Percentiles rank a stretch among this genome's conserved stretches.
Evolutionary conservation across 92 coral and sea anemone species (phyloP).

Genomic region (Paragorgia papillata): DNA sequence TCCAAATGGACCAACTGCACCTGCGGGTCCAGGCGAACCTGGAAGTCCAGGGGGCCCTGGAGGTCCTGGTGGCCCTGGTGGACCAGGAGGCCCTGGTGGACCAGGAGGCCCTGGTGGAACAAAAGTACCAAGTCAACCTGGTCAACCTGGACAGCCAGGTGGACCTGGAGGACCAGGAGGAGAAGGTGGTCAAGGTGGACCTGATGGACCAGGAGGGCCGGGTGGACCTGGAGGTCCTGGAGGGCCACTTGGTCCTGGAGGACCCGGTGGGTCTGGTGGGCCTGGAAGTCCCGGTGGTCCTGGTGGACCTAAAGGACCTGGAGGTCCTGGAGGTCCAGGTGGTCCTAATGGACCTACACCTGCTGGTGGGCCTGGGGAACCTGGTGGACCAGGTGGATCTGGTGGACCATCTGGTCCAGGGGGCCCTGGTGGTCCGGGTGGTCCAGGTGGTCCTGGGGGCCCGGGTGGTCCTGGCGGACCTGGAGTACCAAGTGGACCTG

Average conservation of each 20-base stretch:
- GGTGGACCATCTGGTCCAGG: conserved; percentile 39
- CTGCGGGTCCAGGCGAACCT: conserved; percentile 61
- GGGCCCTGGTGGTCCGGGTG: conserved; percentile 71
- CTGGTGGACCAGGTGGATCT: conserved; percentile 28
- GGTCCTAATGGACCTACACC: not conserved
- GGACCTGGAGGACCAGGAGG: conserved; percentile 31
- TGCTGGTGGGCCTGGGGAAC: not conserved
- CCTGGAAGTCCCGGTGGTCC: conserved; percentile 77
- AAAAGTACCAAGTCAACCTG: conserved; percentile 68
- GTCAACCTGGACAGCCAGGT: conserved; percentile 75
- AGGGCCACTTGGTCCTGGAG: conserved; percentile 63
- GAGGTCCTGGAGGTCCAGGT: not conserved
- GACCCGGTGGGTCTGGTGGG: conserved; percentile 65
- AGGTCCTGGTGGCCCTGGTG: conserved; percentile 70
- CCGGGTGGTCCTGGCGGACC: conserved; percentile 53
- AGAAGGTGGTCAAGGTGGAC: conserved; percentile 63
- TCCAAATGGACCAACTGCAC: conserved; percentile 69
- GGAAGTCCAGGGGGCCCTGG: conserved; percentile 64
- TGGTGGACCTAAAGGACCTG: conserved; percentile 50
- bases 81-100: conserved; percentile 57
- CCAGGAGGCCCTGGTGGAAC: conserved; percentile 65
- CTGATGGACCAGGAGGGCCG: conserved; percentile 74
- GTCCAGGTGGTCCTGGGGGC: conserved; percentile 79
- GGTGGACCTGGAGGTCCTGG: conserved; percentile 47
- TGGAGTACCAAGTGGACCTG: conserved; percentile 30